Evolutionary conservation across 2,888 invertebrate species (phyloP).

Genomic region (Nephrocerus scutellatus): DNA sequence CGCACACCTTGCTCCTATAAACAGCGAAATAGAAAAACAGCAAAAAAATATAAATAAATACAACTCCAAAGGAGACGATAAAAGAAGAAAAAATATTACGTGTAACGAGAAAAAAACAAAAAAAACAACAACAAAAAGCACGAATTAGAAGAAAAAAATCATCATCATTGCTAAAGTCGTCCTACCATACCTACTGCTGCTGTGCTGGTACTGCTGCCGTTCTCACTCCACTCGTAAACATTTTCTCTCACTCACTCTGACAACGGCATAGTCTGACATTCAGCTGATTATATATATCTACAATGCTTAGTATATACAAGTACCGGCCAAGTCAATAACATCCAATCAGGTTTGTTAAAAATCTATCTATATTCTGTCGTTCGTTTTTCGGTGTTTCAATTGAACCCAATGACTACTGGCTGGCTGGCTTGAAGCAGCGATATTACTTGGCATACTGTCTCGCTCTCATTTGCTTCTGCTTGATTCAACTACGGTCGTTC

Average conservation of each 20-base stretch:
- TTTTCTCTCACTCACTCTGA: constrained; percentile 29
- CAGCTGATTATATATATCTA: too few relatives aligned
- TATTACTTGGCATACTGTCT: too few relatives aligned
- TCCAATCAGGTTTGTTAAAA: constrained; percentile 49
- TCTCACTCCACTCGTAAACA: constrained; percentile 21
- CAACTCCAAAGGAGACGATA: constrained; percentile 13
- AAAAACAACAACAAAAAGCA: not conserved
- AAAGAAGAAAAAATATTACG: constrained; percentile 11
- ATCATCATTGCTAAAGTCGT: too few relatives aligned
- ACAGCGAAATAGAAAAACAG: constrained; percentile 6
- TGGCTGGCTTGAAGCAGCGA: too few relatives aligned
- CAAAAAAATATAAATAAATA: not conserved
- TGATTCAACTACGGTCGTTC: too few relatives aligned
- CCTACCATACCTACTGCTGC: too few relatives aligned
- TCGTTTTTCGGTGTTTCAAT: constrained; percentile 19
- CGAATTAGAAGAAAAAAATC: constrained; percentile 6
- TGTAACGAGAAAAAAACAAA: not conserved
- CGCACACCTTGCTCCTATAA: too few relatives aligned
- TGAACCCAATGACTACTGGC: too few relatives aligned
- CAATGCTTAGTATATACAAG: too few relatives aligned
- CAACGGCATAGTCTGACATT: too few relatives aligned
- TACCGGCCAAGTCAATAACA: constrained; percentile 42
- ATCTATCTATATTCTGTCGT: constrained; percentile 39
- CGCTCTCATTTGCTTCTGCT: too few relatives aligned
- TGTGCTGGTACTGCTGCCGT: too few relatives aligned